phyloP scores from a whole-genome alignment of 2,888 invertebrate species.

The Agriopis leucophaearia region DNA sequence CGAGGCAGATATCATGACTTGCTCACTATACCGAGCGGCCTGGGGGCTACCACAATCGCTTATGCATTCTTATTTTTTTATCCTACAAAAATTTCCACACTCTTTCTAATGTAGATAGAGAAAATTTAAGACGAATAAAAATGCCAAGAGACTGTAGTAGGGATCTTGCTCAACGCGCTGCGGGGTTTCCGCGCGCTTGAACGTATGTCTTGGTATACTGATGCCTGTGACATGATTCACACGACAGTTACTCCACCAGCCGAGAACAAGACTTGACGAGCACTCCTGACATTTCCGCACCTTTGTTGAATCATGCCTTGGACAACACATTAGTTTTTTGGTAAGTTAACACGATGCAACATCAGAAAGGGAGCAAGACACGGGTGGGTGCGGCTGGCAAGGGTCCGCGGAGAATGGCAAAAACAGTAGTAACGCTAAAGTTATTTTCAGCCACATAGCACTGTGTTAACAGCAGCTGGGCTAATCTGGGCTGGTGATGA shows the following conservation, averaged over 20 bases:
- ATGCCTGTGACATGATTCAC: slow-evolving; percentile 21
- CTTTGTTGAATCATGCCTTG: neutral
- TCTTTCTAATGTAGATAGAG: neutral
- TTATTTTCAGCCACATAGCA: too few relatives aligned
- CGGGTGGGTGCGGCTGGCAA: too few relatives aligned
- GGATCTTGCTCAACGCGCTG: slow-evolving; percentile 2
- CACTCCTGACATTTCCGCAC: slow-evolving; percentile 19
- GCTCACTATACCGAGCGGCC: neutral
- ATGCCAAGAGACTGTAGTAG: neutral
- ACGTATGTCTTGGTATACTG: slow-evolving; percentile 8
- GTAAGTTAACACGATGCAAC: too few relatives aligned
- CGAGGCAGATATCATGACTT: neutral
- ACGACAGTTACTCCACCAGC: slow-evolving; percentile 15
- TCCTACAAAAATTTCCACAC: neutral
- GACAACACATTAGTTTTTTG: neutral
- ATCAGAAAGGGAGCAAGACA: too few relatives aligned
- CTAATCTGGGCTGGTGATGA: too few relatives aligned
- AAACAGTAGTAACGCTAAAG: neutral
- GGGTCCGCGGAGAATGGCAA: neutral
- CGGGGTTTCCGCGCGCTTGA: slow-evolving; percentile 13
- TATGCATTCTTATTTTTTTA: neutral
- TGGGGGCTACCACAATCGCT: neutral
- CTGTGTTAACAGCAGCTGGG: neutral
- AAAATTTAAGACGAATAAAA: neutral
- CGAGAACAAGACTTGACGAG: neutral